Evolutionary conservation across 2,888 invertebrate species (phyloP).

Genomic region (Tiphia femorata): DNA sequence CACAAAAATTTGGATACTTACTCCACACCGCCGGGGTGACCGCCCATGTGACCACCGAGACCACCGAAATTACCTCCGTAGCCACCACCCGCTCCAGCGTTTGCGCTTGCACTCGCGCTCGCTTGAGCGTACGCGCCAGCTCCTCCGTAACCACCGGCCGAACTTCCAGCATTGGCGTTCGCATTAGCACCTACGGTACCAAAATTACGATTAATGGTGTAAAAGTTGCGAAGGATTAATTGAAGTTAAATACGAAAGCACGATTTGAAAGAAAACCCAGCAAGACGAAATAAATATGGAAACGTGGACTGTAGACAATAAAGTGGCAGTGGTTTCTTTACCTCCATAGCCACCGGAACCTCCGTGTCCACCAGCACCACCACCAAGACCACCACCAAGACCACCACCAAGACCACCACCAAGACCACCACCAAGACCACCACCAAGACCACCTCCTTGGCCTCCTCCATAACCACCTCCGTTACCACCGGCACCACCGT

Average conservation of each 20-base stretch:
- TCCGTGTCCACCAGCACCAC: neutral
- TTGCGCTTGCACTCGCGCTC: slow-evolving; percentile 32
- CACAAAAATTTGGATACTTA: neutral
- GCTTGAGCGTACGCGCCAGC: slow-evolving; percentile 24
- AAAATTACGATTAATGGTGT: no score
- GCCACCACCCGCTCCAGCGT: slow-evolving; percentile 4
- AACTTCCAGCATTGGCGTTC: no score
- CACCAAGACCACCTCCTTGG: slow-evolving; percentile 7
- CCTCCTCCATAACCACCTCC: slow-evolving; percentile 9
- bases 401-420: slow-evolving; percentile 1
- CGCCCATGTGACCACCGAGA: slow-evolving; percentile 4
- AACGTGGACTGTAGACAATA: no score
- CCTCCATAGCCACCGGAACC: slow-evolving; percentile 1
- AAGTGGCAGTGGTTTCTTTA: no score
- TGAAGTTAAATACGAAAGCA: no score
- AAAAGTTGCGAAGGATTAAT: no score
- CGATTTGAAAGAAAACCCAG: slow-evolving; percentile 1
- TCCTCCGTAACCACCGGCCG: slow-evolving; percentile 3
- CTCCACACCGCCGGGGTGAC: slow-evolving; percentile 2
- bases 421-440: neutral
- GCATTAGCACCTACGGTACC: no score
- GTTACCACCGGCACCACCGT: slow-evolving; percentile 11
- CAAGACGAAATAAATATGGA: no score
- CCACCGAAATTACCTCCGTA: slow-evolving; percentile 12
- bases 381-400: slow-evolving; percentile 7